Evolutionary conservation across 2,113 vertebrate species (phyloP), one percentile per base, ranked within the genome.

Genomic region (Raja brachyura): DNA sequence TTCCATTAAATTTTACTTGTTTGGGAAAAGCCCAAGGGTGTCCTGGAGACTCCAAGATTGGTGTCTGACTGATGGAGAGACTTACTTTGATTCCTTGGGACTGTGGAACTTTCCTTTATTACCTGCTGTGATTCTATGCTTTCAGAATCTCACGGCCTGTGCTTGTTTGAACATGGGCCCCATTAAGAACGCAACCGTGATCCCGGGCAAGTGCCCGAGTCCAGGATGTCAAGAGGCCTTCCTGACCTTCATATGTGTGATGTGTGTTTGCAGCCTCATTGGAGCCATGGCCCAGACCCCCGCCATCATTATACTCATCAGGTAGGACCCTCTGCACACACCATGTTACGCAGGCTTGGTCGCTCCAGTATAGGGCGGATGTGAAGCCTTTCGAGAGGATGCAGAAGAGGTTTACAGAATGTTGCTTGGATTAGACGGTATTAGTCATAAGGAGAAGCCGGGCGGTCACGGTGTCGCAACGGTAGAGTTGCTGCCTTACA

Each of bases 241-340:
- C 95, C 97, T 99, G 95, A 98, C 97, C 95, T 99, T 99, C 96
- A 97, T 99, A 74, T 98, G 97, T 4, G 97, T 99, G 95, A 98
- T 99, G 96, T 99, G 99, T 11, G 96, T 97, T 94, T 99, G 98
- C 97, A 99, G 98, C 96, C 97, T 99, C 97, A 97, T 99, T 0
- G 98, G 99, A 90, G 98, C 98, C 93, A 99, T 99, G 98, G 98
- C 98, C 0, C 99, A 99, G 96, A 99, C 99, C 0, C 99, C 99
- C 0, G 99, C 99, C 0, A 98, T 99, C 94, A 99, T 99, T 96
- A 98, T 99, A 93, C 97, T 99, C 20, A 99, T 99, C 97, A 98
- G 99, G 99, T 98, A 94, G 94, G 95, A 14, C 66, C 0, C 0
- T 0, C 0, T 0, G 4, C 1, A 1, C 79, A 59, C 25, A 2